Evolutionary conservation across 2,113 vertebrate genomes (phyloP).

Genomic region (Atrichornis clamosus): DNA sequence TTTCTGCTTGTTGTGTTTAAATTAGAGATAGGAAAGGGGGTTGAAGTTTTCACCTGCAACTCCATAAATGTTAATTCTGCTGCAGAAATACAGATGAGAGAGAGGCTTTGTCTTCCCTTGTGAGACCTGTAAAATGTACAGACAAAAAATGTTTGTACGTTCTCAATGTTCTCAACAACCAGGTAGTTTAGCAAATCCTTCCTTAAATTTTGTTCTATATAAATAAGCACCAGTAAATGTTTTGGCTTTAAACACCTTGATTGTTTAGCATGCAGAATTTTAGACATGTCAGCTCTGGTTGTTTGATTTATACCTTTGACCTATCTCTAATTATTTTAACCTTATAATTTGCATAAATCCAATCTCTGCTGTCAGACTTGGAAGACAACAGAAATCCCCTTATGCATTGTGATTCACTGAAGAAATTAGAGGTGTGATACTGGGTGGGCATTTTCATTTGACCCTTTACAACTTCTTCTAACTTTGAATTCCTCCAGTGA

Average conservation of each 20-base stretch:
- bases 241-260: conserved; percentile 24
- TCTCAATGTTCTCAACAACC: background rate
- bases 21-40: background rate
- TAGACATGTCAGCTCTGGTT: conserved; percentile 41
- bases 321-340: conserved; percentile 71
- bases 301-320: conserved; percentile 67
- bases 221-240: background rate
- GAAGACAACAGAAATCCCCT: conserved; percentile 46
- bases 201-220: background rate
- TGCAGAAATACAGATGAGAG: background rate
- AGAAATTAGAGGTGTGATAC: conserved; percentile 51
- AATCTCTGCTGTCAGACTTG: conserved; percentile 60
- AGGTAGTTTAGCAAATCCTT: background rate
- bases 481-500: conserved; percentile 25
- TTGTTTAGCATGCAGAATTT: conserved; percentile 51
- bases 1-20: background rate
- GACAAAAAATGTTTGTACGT: background rate
- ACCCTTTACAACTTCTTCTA: conserved; percentile 27
- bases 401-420: conserved; percentile 34
- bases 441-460: conserved; percentile 7
- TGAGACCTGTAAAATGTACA: background rate
- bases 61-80: background rate
- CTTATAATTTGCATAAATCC: conserved; percentile 71
- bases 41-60: background rate
- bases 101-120: background rate